These are phyloP conservation scores for Cacatua alba DNA, from an alignment of 2,113 vertebrate genomes.

Conservation along the genomic window DNA sequence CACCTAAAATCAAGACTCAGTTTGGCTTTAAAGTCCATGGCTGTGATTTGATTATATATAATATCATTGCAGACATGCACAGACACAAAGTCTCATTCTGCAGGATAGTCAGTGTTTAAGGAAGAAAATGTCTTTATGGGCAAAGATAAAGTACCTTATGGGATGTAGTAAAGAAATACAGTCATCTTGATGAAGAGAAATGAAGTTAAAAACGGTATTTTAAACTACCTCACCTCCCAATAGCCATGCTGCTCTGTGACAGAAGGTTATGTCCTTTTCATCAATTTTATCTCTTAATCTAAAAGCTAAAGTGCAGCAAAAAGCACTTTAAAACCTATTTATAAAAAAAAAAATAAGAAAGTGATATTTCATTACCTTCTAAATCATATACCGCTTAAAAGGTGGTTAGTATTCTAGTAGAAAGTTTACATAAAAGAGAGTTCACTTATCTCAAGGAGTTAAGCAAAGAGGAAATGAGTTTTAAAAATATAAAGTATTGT, in stretches of 20 bases:
- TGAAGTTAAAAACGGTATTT: slow-evolving; percentile 56
- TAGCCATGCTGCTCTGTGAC: slow-evolving; percentile 30
- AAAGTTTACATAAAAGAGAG: slow-evolving; percentile 33
- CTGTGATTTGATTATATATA: background rate
- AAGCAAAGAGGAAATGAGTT: slow-evolving; percentile 42
- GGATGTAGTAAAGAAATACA: slow-evolving; percentile 24
- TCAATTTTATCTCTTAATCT: slow-evolving; percentile 66
- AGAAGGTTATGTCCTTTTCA: slow-evolving; percentile 57
- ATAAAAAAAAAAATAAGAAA: background rate
- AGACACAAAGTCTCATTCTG: background rate
- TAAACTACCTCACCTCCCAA: slow-evolving; percentile 52
- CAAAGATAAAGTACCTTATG: slow-evolving; percentile 27
- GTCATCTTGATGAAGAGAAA: slow-evolving; percentile 15
- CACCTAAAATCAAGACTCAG: background rate
- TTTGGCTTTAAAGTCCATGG: background rate
- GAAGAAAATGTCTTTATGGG: background rate
- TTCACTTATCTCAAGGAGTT: slow-evolving; percentile 34
- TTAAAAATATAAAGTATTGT: slow-evolving; percentile 10
- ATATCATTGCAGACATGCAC: background rate
- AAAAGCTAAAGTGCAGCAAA: slow-evolving; percentile 60
- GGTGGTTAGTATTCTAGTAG: slow-evolving; percentile 46
- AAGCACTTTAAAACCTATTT: slow-evolving; percentile 63
- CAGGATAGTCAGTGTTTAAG: background rate
- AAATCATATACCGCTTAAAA: slow-evolving; percentile 43
- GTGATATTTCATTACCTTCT: slow-evolving; percentile 65